Percentiles rank a stretch among this genome's conserved stretches.
These are phyloP conservation scores for Pocillopora grandis DNA, from an alignment of 92 coral and sea anemone species.

Conservation along the genomic window DNA sequence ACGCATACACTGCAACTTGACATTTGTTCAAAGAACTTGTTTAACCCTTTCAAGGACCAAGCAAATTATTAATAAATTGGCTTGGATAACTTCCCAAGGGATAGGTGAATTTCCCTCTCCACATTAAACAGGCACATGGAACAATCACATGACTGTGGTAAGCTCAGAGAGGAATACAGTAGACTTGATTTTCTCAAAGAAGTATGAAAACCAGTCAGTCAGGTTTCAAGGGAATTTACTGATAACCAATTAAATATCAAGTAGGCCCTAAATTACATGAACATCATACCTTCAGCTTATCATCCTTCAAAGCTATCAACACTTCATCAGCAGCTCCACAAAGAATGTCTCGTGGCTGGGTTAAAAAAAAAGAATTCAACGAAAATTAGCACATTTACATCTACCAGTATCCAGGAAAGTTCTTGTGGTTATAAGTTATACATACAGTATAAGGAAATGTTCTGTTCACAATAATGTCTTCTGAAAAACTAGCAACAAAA, in stretches of 20 bases:
- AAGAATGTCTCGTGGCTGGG: conserved; percentile 92
- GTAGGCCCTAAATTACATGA: background rate
- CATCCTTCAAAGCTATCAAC: conserved; percentile 83
- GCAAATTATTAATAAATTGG: too few species aligned
- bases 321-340: conserved; percentile 99
- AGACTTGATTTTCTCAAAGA: too few species aligned
- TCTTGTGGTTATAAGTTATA: background rate
- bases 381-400: background rate
- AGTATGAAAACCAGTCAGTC: too few species aligned
- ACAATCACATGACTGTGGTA: conserved; percentile 10
- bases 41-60: too few species aligned
- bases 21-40: too few species aligned
- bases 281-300: conserved; percentile 81
- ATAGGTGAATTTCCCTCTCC: background rate
- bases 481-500: background rate
- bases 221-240: too few species aligned
- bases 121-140: conserved; percentile 20
- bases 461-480: background rate
- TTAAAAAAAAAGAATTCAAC: background rate
- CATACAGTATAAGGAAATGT: background rate
- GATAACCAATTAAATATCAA: too few species aligned
- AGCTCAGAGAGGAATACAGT: conserved; percentile 7
- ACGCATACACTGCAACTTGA: too few species aligned
- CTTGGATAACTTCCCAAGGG: background rate
- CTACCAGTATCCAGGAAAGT: background rate